phyloP scores from a whole-genome alignment of 2,888 invertebrate genomes.

The Andrena fulva region DNA sequence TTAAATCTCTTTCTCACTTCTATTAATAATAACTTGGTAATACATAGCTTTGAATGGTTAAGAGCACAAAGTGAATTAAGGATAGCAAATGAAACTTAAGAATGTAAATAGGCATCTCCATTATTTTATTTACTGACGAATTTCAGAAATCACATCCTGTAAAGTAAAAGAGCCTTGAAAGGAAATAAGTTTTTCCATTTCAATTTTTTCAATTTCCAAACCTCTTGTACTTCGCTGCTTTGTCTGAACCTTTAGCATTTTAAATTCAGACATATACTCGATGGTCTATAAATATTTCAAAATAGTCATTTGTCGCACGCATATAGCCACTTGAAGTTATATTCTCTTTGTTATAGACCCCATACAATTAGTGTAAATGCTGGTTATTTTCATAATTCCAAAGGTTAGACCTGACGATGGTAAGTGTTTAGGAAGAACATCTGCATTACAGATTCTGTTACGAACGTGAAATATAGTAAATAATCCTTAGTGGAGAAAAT shows the following conservation, averaged over 20 bases:
- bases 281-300: slow-evolving; percentile 40
- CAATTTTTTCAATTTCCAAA: slow-evolving; percentile 1
- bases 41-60: not conserved
- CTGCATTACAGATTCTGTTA: slow-evolving; percentile 65
- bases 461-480: slow-evolving; percentile 46
- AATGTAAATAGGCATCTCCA: not conserved
- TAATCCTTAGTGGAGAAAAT: slow-evolving; percentile 16
- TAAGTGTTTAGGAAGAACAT: slow-evolving; percentile 81
- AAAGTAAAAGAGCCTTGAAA: not conserved
- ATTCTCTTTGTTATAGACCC: slow-evolving; percentile 84
- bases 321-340: slow-evolving; percentile 81
- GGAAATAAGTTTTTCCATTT: slow-evolving; percentile 8
- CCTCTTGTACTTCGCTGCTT: slow-evolving; percentile 10
- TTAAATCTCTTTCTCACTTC: not conserved
- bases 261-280: slow-evolving; percentile 23
- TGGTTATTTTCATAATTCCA: slow-evolving; percentile 84
- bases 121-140: slow-evolving; percentile 8
- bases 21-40: not conserved
- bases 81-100: not conserved
- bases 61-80: slow-evolving; percentile 16
- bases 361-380: slow-evolving; percentile 84
- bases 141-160: not conserved
- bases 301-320: slow-evolving; percentile 56
- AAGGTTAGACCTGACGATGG: slow-evolving; percentile 83
- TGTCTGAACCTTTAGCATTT: slow-evolving; percentile 35